phyloP scores from a whole-genome alignment of 1,140 invertebrate species.

The Dufourea novaeangliae region DNA sequence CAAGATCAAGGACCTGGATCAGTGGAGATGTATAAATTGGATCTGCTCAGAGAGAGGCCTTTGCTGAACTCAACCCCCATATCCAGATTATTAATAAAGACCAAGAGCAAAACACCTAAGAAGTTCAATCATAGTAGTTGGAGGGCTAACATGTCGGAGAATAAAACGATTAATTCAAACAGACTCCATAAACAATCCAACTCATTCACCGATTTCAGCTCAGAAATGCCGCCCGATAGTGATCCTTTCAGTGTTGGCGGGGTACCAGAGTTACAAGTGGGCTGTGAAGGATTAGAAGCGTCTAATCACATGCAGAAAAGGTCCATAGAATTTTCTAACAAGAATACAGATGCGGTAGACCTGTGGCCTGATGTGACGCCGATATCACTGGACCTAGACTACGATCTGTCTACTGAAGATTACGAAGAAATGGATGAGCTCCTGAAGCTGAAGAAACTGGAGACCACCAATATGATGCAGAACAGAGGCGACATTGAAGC shows the following conservation, averaged over 20 bases:
- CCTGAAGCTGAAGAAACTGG: slow-evolving; percentile 64
- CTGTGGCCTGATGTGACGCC: slow-evolving; percentile 50
- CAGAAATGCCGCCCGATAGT: slow-evolving; percentile 25
- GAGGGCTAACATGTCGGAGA: slow-evolving; percentile 39
- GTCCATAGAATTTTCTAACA: slow-evolving; percentile 36
- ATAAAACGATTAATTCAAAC: slow-evolving; percentile 21
- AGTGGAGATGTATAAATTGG: slow-evolving; percentile 70
- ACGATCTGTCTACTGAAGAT: slow-evolving; percentile 44
- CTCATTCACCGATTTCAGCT: slow-evolving; percentile 51
- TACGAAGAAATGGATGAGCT: slow-evolving; percentile 75
- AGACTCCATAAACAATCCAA: slow-evolving; percentile 50
- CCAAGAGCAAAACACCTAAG: slow-evolving; percentile 64
- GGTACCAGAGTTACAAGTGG: slow-evolving; percentile 75
- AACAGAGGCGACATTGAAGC: slow-evolving; percentile 76
- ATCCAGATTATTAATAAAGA: neutral
- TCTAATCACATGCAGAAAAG: slow-evolving; percentile 46
- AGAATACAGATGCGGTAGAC: slow-evolving; percentile 19
- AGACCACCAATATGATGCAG: slow-evolving; percentile 32
- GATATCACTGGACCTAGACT: slow-evolving; percentile 61
- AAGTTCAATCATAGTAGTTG: slow-evolving; percentile 36
- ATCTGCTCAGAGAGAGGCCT: slow-evolving; percentile 60
- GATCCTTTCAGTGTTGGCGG: slow-evolving; percentile 57
- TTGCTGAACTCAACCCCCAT: slow-evolving; percentile 26
- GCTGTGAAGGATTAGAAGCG: slow-evolving; percentile 71
- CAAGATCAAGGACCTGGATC: slow-evolving; percentile 70